phyloP scores from a whole-genome alignment of 2,888 invertebrate species.

The Drosophila emarginata region DNA sequence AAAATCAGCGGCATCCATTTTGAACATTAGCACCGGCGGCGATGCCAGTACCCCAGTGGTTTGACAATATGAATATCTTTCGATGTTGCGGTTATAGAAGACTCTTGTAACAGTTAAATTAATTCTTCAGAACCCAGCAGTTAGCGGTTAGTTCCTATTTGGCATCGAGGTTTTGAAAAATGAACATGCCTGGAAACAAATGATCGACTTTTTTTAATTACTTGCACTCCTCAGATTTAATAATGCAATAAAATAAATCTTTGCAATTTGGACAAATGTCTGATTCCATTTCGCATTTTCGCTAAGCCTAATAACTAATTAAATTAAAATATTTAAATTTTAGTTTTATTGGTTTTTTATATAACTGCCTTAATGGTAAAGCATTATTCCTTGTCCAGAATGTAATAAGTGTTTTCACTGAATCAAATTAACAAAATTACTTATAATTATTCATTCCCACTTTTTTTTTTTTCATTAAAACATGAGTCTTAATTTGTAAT shows the following conservation, averaged over 20 bases:
- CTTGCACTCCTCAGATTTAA: not conserved
- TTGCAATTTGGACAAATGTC: too few relatives aligned
- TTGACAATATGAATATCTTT: conserved; percentile 54
- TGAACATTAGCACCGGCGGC: conserved; percentile 46
- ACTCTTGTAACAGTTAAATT: not conserved
- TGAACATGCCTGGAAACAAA: conserved; percentile 5
- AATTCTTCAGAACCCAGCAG: not conserved
- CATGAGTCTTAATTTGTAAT: too few relatives aligned
- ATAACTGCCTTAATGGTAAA: too few relatives aligned
- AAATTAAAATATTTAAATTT: too few relatives aligned
- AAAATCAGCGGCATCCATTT: conserved; percentile 81
- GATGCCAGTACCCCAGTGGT: conserved; percentile 1
- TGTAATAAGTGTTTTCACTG: too few relatives aligned
- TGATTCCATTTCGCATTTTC: too few relatives aligned
- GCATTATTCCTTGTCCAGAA: too few relatives aligned
- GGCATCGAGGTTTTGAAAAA: not conserved
- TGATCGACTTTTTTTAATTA: conserved; percentile 5
- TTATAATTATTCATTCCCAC: too few relatives aligned
- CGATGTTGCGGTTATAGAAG: not conserved
- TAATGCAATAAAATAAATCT: not conserved
- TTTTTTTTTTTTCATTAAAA: too few relatives aligned
- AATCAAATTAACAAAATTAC: too few relatives aligned
- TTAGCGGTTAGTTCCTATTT: not conserved
- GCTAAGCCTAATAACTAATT: too few relatives aligned
- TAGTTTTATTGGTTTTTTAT: too few relatives aligned